Evolutionary conservation across 2,888 invertebrate genomes (phyloP).

Genomic region (Cetonia aurata): DNA sequence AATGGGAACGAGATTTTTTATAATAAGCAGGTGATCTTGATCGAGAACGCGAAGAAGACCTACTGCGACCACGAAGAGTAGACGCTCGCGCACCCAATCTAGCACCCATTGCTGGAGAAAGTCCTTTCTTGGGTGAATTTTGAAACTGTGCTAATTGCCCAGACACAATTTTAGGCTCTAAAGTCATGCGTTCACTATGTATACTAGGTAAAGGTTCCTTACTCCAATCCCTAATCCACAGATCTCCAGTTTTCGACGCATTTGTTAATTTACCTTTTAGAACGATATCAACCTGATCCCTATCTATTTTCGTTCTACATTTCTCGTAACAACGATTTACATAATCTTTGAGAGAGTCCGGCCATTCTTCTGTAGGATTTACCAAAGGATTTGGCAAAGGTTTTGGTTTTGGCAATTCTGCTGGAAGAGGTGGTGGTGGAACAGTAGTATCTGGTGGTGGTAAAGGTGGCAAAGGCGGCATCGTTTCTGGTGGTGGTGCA

Average conservation of each 20-base stretch:
- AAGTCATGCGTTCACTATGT: conserved; percentile 80
- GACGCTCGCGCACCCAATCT: conserved; percentile 70
- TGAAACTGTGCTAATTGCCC: conserved; percentile 73
- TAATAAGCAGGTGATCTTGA: conserved; percentile 57
- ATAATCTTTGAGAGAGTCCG: conserved; percentile 85
- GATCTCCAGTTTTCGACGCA: conserved; percentile 88
- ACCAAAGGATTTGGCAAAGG: conserved; percentile 64
- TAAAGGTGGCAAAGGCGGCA: conserved; percentile 70
- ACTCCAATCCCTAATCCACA: conserved; percentile 95
- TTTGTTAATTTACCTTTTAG: conserved; percentile 94
- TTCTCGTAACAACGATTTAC: conserved; percentile 93
- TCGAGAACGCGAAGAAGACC: conserved; percentile 63
- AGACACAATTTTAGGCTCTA: conserved; percentile 74
- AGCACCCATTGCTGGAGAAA: conserved; percentile 73
- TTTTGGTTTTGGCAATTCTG: conserved; percentile 57
- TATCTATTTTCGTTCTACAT: conserved; percentile 88
- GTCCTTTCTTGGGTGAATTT: conserved; percentile 67
- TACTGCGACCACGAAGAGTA: conserved; percentile 61
- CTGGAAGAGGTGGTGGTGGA: conserved; percentile 64
- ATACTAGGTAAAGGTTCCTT: conserved; percentile 92
- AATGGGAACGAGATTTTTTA: conserved; percentile 64
- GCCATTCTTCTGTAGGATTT: conserved; percentile 80
- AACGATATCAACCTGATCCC: conserved; percentile 94
- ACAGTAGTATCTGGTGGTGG: conserved; percentile 65
- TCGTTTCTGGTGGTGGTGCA: conserved; percentile 70